Evolutionary conservation across 2,888 invertebrate species (phyloP), one percentile per base, ranked within the genome.

Genomic region (Synanthedon vespiformis): DNA sequence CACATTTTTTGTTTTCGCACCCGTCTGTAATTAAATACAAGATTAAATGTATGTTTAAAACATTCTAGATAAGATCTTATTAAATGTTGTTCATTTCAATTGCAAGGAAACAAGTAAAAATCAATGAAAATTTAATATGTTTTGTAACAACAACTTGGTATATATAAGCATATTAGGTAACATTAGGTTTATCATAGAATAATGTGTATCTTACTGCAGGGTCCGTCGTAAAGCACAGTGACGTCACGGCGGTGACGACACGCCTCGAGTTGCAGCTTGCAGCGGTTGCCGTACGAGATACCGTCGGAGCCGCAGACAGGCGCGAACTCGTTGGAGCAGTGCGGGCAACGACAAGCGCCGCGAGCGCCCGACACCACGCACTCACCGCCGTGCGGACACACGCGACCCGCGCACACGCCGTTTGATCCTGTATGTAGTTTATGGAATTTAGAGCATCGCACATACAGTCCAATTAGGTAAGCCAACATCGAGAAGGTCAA

Each of bases 281-380:
- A 95, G 65, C 93, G 91, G 87, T 95, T 95, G 58, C 92, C 92
- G 88, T 92, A 95, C 53, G 93, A 92, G 72, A 94, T 92, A 61
- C 94, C 94, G 77, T 94, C 94, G 52, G 93, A 92, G 58, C 94
- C 95, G 75, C 95, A 95, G 47, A 95, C 94, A 13, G 95, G 95
- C 59, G 93, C 92, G 77, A 94, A 95, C 84, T 95, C 94, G 62
- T 93, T 92, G 53, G 94, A 92, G 75, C 95, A 95, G 51, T 90
- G 89, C 47, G 95, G 95, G 77, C 97, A 97, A 64, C 93, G 93
- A 77, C 97, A 97, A 58, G 90, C 89, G 44, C 95, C 93, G 53
- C 89, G 88, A 12, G 92, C 92, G 52, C 94, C 94, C 56, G 90
- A 89, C 60, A 92, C 74, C n/a, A 85, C 75, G 59, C 86, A 87